These are phyloP conservation scores for Xenopus laevis DNA, from an alignment of 2,113 vertebrate species.

Conservation along the genomic window DNA sequence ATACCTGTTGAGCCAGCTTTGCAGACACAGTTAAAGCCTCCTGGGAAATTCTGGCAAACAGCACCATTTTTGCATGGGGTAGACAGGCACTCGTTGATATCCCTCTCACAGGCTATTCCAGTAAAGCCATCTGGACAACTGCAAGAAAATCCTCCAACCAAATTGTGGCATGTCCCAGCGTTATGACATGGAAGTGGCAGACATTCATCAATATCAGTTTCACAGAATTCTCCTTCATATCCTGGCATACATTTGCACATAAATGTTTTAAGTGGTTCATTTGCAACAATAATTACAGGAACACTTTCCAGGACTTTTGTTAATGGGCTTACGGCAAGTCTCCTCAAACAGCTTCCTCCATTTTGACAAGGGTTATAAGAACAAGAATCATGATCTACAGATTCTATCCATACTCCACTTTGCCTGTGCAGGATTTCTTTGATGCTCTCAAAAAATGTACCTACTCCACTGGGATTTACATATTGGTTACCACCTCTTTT, in stretches of 20 bases:
- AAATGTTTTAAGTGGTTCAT: slow-evolving; percentile 80
- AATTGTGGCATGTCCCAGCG: slow-evolving; percentile 87
- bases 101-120: slow-evolving; percentile 91
- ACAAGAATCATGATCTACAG: slow-evolving; percentile 89
- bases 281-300: slow-evolving; percentile 83
- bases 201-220: slow-evolving; percentile 87
- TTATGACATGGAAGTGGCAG: slow-evolving; percentile 92
- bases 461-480: slow-evolving; percentile 85
- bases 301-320: slow-evolving; percentile 76
- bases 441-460: slow-evolving; percentile 96
- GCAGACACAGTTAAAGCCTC: slow-evolving; percentile 90
- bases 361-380: slow-evolving; percentile 86
- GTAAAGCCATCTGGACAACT: slow-evolving; percentile 89
- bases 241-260: slow-evolving; percentile 86
- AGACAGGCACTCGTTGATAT: slow-evolving; percentile 90
- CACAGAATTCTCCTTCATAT: slow-evolving; percentile 79
- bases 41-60: slow-evolving; percentile 91
- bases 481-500: slow-evolving; percentile 80
- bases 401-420: slow-evolving; percentile 84
- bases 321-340: slow-evolving; percentile 71
- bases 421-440: slow-evolving; percentile 85
- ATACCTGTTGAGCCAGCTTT: slow-evolving; percentile 92
- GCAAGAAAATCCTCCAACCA: slow-evolving; percentile 92
- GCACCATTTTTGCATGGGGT: slow-evolving; percentile 89
- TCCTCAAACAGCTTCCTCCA: slow-evolving; percentile 83